Conservation (phyloP, 2,797 vertebrate genomes). For the Poecilia picta region DNA sequence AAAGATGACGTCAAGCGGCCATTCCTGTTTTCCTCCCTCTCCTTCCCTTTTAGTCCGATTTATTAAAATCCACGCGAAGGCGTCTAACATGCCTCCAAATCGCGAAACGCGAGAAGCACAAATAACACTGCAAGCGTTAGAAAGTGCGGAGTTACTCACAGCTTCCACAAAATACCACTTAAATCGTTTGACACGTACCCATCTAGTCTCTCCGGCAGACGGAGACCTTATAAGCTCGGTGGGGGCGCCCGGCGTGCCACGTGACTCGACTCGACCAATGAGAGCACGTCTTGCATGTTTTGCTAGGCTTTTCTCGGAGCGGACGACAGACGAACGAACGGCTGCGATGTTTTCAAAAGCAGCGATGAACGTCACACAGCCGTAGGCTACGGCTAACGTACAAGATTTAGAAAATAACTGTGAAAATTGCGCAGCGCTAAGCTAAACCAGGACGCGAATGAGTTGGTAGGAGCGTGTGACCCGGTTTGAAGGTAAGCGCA, state of each 20-base stretch:
- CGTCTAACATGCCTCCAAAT: not conserved
- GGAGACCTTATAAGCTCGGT: constrained; percentile 68
- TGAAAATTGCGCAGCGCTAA: constrained; percentile 53
- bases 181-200: constrained; percentile 68
- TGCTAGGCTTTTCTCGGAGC: constrained; percentile 82
- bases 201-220: constrained; percentile 67
- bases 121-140: constrained; percentile 14
- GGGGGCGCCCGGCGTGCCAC: constrained; percentile 68
- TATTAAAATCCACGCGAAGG: constrained; percentile 3
- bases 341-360: constrained; percentile 86
- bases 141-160: constrained; percentile 30
- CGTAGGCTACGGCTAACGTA: constrained; percentile 76
- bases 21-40: constrained; percentile 59
- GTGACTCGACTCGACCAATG: constrained; percentile 71
- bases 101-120: not conserved
- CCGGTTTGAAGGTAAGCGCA: constrained; percentile 77
- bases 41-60: constrained; percentile 45
- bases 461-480: constrained; percentile 54
- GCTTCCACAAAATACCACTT: constrained; percentile 23
- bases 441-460: constrained; percentile 51
- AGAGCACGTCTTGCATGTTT: constrained; percentile 70
- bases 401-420: constrained; percentile 62
- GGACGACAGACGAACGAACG: constrained; percentile 75
- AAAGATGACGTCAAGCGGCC: constrained; percentile 84
- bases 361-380: constrained; percentile 80